Percentiles rank a stretch among this genome's conserved stretches.
Evolutionary conservation across 2,888 invertebrate species (phyloP).

Genomic region (Iselma pallidipennis): DNA sequence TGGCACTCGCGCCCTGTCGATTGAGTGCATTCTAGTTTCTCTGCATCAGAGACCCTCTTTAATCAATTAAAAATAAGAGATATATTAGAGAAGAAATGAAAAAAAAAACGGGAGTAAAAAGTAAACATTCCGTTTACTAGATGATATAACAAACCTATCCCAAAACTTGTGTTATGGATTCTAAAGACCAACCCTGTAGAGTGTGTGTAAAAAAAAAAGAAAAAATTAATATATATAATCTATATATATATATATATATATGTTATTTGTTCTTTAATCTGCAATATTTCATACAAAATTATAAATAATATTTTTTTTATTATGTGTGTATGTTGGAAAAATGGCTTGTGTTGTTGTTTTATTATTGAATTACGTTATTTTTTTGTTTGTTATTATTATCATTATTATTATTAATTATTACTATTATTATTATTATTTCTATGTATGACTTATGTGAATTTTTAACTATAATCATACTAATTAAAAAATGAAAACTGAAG

Average conservation of each 20-base stretch:
- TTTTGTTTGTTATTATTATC: conserved; percentile 30
- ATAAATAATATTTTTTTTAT: conserved; percentile 14
- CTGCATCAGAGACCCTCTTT: conserved; percentile 49
- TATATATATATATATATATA: conserved; percentile 44
- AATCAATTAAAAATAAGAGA: not conserved
- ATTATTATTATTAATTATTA: conserved; percentile 8
- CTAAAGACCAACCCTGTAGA: conserved; percentile 35
- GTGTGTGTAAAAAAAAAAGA: conserved; percentile 31
- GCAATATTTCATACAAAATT: conserved; percentile 37
- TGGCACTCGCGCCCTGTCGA: conserved; percentile 52
- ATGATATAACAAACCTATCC: conserved; percentile 7
- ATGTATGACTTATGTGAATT: conserved; percentile 5
- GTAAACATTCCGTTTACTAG: conserved; percentile 43
- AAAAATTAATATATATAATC: conserved; percentile 32
- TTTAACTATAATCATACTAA: conserved; percentile 34
- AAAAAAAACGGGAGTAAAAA: not conserved
- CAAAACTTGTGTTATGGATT: conserved; percentile 21
- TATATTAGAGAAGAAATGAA: conserved; percentile 1
- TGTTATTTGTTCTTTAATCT: conserved; percentile 50
- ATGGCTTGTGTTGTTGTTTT: conserved; percentile 45
- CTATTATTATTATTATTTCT: conserved; percentile 9
- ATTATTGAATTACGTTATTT: conserved; percentile 33
- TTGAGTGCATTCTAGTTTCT: conserved; percentile 51
- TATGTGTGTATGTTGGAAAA: conserved; percentile 11
- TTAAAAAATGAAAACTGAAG: conserved; percentile 15